phyloP scores from a whole-genome alignment of 2,888 invertebrate genomes.

The Volucella inanis region DNA sequence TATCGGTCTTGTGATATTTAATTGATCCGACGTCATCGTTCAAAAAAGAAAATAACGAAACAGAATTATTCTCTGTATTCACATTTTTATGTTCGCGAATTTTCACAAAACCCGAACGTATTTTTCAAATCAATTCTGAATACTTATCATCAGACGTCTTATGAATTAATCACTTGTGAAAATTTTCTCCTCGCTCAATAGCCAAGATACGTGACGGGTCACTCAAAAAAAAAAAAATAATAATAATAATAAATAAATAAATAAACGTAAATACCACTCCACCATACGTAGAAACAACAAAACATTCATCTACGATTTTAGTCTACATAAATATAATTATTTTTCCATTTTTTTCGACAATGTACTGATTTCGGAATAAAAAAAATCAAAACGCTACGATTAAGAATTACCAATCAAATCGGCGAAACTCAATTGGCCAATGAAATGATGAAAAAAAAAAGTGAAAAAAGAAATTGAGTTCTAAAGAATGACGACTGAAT shows the following conservation, averaged over 20 bases:
- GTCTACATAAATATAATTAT: no score
- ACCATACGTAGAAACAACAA: slow-evolving; percentile 32
- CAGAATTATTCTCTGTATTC: no score
- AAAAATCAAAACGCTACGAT: slow-evolving; percentile 35
- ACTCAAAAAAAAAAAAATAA: slow-evolving; percentile 6
- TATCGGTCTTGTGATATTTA: no score
- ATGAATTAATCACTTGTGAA: slow-evolving; percentile 34
- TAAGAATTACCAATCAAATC: slow-evolving; percentile 48
- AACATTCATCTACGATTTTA: slow-evolving; percentile 4
- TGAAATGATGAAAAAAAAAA: slow-evolving; percentile 60
- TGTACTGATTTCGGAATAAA: background rate
- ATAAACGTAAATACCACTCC: slow-evolving; percentile 47
- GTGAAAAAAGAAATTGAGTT: slow-evolving; percentile 30
- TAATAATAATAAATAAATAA: slow-evolving; percentile 7
- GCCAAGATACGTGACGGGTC: slow-evolving; percentile 33
- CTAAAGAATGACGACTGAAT: slow-evolving; percentile 24
- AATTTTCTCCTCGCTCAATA: slow-evolving; percentile 36
- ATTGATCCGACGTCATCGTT: background rate
- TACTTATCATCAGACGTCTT: slow-evolving; percentile 28
- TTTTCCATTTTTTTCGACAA: slow-evolving; percentile 13
- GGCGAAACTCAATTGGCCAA: slow-evolving; percentile 53
- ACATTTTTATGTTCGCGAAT: background rate
- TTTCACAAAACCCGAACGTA: slow-evolving; percentile 25
- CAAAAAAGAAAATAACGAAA: background rate
- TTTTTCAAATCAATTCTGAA: slow-evolving; percentile 1